Base-by-base conservation (phyloP, 2,888 invertebrate genomes). In the Laothoe populi region DNA sequence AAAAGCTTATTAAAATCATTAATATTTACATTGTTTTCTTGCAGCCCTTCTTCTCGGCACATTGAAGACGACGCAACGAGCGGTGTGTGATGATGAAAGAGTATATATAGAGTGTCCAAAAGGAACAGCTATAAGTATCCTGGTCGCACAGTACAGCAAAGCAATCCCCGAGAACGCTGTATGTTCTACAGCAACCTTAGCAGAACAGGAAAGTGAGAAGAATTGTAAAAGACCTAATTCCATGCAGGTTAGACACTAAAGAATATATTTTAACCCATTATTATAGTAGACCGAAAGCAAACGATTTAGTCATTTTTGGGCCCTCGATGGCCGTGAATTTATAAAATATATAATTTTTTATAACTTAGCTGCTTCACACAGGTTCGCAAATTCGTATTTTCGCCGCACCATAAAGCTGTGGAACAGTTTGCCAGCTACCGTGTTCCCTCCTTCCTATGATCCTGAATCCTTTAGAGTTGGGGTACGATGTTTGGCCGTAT, bases 81-180 rank as follows among this genome's bases (percentile, higher is more conserved):
- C 96, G 57, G 97, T 97, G 24, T 99, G 99, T 89, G 98, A 98
- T 84, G 96, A 97, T 61, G 96, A 98, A 79, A 94, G 95, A 75
- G 95, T 99, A 77, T 95, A 95, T 53, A 93, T 99, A 66, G 95
- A 95, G 72, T 99, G 99, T 89, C 98, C 98, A n/a, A 93, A 95
- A 48, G 97, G 97, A 57, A 98, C 99, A n/a, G 96, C 96, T 73
- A 98, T 99, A 82, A 96, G 96, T 74, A 96, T 98, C 68, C 96
- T 97, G 66, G 93, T 97, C 70, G 98, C 98, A 10, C 96, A 97
- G 80, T 98, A 98, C 79, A 98, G 97, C 31, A 95, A 95, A 71
- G 94, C 94, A 0, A 74, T 81, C 0, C 78, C 82, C 0, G 88
- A 90, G 21, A 88, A 86, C 0, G 84, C 86, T 61, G 84, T 79